Percentiles rank a stretch among this genome's conserved stretches.
Evolutionary conservation across 2,888 invertebrate species (phyloP).

Genomic region (Rhaphigaster nebulosa): DNA sequence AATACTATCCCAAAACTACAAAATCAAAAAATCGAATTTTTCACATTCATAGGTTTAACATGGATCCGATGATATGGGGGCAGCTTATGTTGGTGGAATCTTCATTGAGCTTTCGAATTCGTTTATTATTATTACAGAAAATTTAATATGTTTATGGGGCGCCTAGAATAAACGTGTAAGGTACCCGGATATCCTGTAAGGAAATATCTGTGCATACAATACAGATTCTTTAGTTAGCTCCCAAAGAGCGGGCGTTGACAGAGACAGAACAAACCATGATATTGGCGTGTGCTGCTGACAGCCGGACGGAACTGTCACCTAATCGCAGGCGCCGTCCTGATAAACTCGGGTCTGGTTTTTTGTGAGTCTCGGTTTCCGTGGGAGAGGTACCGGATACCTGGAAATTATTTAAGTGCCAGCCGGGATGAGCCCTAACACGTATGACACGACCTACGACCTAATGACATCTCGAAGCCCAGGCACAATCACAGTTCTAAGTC

Average conservation of each 20-base stretch:
- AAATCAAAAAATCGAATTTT: no score
- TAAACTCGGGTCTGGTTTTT: conserved; percentile 28
- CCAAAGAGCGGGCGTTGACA: neutral
- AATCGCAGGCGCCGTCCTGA: conserved; percentile 41
- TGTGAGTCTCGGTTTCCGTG: neutral
- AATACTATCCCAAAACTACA: no score
- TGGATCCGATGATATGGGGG: no score
- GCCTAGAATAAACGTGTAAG: no score
- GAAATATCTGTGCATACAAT: neutral
- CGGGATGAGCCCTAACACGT: conserved; percentile 58
- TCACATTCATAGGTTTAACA: no score
- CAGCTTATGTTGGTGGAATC: no score
- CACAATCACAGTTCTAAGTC: neutral
- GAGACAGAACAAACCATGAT: neutral
- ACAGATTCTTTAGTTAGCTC: neutral
- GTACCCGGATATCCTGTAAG: neutral
- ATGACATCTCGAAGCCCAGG: conserved; percentile 59
- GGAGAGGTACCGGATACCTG: conserved; percentile 38
- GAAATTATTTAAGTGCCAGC: conserved; percentile 18
- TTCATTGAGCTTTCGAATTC: no score
- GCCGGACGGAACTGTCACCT: conserved; percentile 29
- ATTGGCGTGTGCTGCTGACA: conserved; percentile 41
- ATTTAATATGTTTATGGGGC: no score
- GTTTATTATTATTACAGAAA: no score
- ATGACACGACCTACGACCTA: conserved; percentile 62